Percentiles rank a stretch among this genome's conserved stretches.
phyloP scores from a whole-genome alignment of 2,888 invertebrate genomes.

The Escarpia spicata region DNA sequence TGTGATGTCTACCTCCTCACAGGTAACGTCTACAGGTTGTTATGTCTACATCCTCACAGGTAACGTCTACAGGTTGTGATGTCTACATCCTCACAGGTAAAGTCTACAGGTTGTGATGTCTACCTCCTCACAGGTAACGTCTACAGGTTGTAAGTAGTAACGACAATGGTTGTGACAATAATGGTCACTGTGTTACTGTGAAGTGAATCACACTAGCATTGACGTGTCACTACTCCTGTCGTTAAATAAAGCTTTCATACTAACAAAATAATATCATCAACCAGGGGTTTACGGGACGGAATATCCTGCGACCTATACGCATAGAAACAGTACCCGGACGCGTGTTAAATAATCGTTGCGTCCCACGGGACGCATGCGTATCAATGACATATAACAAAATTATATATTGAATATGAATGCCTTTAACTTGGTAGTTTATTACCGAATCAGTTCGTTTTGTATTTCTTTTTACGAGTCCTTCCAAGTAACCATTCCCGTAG shows the following conservation, averaged over 20 bases:
- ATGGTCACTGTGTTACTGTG: not conserved
- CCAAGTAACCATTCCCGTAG: no score
- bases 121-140: constrained; percentile 71
- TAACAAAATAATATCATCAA: not conserved
- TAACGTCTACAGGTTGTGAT: constrained; percentile 71
- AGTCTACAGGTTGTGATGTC: constrained; percentile 74
- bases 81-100: constrained; percentile 75
- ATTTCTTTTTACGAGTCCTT: no score
- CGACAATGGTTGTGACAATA: not conserved
- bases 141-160: constrained; percentile 68
- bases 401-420: no score
- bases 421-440: no score
- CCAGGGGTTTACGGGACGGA: no score
- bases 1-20: constrained; percentile 83
- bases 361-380: no score
- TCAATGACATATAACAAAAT: no score
- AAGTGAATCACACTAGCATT: not conserved
- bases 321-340: no score
- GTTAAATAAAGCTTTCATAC: not conserved
- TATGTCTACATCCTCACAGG: constrained; percentile 80
- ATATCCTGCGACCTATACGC: no score
- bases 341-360: no score
- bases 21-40: constrained; percentile 62
- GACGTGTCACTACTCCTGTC: not conserved
- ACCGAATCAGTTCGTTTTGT: no score